Evolutionary conservation across 2,797 vertebrate species (phyloP).

Genomic region (Halcyon smyrnensis): DNA sequence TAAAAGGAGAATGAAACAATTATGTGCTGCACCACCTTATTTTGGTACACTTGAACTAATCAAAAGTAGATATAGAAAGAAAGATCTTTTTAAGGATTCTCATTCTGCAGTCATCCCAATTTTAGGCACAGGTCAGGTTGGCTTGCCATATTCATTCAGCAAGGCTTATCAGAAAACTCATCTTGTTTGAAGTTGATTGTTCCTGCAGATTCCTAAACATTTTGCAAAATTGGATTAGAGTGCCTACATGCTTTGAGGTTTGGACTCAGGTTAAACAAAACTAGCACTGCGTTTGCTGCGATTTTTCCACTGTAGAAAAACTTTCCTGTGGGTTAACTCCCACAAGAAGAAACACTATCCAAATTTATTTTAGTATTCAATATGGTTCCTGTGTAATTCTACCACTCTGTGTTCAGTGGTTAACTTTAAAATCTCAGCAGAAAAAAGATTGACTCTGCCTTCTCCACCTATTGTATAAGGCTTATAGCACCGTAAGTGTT

Average conservation of each 20-base stretch:
- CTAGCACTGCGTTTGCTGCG: background rate
- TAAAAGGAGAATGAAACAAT: background rate
- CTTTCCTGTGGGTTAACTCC: background rate
- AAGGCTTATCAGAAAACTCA: background rate
- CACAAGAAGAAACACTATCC: background rate
- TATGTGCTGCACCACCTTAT: background rate
- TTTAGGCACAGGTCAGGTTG: background rate
- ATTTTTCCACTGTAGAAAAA: background rate
- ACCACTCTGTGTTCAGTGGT: background rate
- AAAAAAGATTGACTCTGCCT: background rate
- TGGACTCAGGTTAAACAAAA: background rate
- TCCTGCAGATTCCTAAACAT: background rate
- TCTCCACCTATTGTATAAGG: background rate
- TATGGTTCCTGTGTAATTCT: background rate
- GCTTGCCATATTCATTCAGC: background rate
- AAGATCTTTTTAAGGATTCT: background rate
- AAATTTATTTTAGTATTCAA: background rate
- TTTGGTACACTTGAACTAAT: background rate
- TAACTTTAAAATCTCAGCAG: background rate
- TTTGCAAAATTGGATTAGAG: background rate
- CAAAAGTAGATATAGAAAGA: background rate
- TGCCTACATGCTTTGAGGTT: background rate
- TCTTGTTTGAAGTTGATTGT: background rate
- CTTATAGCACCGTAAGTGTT: accelerated
- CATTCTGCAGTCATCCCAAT: background rate